A percentile compares a stretch with the other conserved stretches of the same genome.
Evolutionary conservation across 64 coral and sea anemone species (phyloP).

Genomic region (Anthopleura sola): DNA sequence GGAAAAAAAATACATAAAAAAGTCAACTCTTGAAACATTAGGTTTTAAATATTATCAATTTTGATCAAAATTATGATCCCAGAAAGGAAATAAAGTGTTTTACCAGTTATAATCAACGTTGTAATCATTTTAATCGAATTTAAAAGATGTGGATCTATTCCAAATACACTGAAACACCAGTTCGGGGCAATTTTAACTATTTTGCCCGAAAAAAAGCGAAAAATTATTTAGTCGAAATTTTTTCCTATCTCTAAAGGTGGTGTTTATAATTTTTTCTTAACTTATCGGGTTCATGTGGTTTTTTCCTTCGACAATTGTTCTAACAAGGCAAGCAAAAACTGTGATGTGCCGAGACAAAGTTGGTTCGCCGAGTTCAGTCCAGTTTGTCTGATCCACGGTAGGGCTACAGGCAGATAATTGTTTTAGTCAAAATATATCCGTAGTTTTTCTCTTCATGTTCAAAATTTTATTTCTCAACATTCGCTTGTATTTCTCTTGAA

Average conservation of each 20-base stretch:
- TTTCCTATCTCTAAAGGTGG: too few species aligned
- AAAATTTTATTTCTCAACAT: too few species aligned
- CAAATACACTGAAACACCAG: background rate
- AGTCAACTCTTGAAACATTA: background rate
- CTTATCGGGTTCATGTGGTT: background rate
- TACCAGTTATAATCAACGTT: background rate
- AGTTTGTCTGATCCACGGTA: background rate
- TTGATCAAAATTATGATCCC: constrained; percentile 1
- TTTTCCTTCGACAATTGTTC: background rate
- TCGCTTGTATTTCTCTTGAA: too few species aligned
- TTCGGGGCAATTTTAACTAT: too few species aligned
- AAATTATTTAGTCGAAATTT: too few species aligned
- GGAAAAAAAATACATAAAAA: background rate
- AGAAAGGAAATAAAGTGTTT: background rate
- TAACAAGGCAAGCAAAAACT: background rate
- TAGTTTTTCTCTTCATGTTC: too few species aligned
- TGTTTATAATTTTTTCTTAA: background rate
- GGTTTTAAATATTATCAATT: background rate
- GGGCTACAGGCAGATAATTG: background rate
- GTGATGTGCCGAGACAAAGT: background rate
- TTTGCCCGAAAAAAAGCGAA: too few species aligned
- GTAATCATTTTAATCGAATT: background rate
- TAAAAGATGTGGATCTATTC: background rate
- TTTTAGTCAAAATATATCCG: too few species aligned
- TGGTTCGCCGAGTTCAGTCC: background rate